Base-by-base conservation (phyloP, 2,113 vertebrate genomes). In the Todiramphus chloris region DNA sequence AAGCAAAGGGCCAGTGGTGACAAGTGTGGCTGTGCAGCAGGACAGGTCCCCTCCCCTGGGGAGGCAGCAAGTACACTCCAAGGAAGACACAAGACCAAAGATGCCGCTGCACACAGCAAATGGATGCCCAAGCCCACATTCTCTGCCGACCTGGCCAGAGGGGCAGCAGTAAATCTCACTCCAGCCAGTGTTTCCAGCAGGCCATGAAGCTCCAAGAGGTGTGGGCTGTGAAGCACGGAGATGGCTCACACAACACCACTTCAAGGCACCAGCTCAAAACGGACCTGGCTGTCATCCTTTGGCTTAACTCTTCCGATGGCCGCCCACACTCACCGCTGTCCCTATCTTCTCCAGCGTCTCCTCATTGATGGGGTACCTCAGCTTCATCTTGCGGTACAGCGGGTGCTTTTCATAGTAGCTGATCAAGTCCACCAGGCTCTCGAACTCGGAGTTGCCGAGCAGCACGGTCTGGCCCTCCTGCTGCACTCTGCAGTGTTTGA, bases 301-400 rank as follows among this genome's bases (percentile, higher is more conserved):
- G 31, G 50, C 84, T 41, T n/a, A 18, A 16, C 35, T 62, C 53
- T 77, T 59, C 31, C 41, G 31, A 10, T 0, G 4, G 24, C 30
- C 4, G 1, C 43, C 68, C 48, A 33, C 28, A 96, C 99, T 99
- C 96, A 99, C 99, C 76, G 99, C 99, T 6, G 99, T 99, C 94
- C 99, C 99, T 1, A 99, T 99, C 98, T 99, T 99, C 98, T 99
- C 99, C 98, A 99, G 98, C 0, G 99, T 99, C 97, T 99, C 99
- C 97, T 99, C 99, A 0, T 99, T 99, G 98, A 99, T 99, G 91
- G 99, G 99, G 81, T 99, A 99, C 58, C 99, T 98, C 87, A 99
- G 98, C 95, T 99, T 99, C 99, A 99, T 99, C 97, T 99, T 99
- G 81, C 99, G 99, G 97, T 99, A 99, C 55, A 99, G 98, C 0